These are phyloP conservation scores for Nesometra sesokonis DNA, from an alignment of 35 echinoderm and acorn worm species.

Conservation along the genomic window DNA sequence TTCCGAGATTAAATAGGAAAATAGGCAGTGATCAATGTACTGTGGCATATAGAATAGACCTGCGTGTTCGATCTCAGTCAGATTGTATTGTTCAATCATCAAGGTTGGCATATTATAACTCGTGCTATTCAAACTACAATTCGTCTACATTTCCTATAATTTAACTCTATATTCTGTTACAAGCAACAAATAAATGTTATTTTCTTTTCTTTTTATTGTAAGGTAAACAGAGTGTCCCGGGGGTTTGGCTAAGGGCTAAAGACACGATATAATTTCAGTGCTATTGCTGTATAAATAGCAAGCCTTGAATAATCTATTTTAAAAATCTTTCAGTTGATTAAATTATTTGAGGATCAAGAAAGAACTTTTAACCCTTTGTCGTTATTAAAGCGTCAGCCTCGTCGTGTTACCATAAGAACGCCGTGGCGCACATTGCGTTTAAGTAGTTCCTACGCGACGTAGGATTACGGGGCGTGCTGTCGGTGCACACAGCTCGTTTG, in stretches of 20 bases:
- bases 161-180: neutral
- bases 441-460: too few relatives aligned
- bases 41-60: neutral
- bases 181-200: neutral
- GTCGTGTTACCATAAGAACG: too few relatives aligned
- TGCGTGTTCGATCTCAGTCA: neutral
- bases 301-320: neutral
- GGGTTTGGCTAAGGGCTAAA: neutral
- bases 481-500: too few relatives aligned
- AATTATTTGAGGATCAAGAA: neutral
- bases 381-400: neutral
- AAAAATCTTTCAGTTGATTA: neutral
- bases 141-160: neutral
- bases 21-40: neutral
- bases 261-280: neutral
- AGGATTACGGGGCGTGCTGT: too few relatives aligned
- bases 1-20: neutral
- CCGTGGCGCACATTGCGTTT: too few relatives aligned
- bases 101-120: neutral
- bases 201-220: neutral
- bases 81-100: neutral
- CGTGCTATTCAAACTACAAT: neutral
- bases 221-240: neutral
- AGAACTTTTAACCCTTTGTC: neutral
- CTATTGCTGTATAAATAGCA: neutral